These are phyloP conservation scores for Taenioides sp. DNA, from an alignment of 2,797 vertebrate genomes.

Conservation along the genomic window DNA sequence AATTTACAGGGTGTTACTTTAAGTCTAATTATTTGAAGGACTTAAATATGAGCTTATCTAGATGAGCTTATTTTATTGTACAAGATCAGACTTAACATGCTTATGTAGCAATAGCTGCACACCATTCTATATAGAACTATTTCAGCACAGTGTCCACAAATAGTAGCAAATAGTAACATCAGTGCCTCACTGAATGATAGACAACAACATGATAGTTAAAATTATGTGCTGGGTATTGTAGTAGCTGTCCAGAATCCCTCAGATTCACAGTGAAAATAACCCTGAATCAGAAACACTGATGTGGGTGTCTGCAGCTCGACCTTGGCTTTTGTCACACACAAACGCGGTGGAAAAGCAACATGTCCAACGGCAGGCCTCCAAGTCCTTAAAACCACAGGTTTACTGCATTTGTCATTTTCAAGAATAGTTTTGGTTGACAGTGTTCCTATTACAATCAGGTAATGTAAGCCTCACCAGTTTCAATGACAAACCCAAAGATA, in stretches of 20 bases:
- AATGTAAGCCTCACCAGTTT: constrained; percentile 13
- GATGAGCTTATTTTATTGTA: not conserved
- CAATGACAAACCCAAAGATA: constrained; percentile 50
- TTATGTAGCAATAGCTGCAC: too few relatives aligned
- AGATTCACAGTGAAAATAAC: constrained; percentile 52
- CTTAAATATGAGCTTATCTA: not conserved
- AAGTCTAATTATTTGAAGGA: not conserved
- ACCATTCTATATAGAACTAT: not conserved
- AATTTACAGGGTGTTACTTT: too few relatives aligned
- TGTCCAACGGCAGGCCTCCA: constrained; percentile 34
- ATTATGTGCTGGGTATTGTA: not conserved
- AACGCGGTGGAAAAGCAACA: constrained; percentile 52
- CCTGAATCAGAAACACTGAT: constrained; percentile 55
- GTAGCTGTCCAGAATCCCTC: constrained; percentile 42
- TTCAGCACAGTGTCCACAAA: not conserved
- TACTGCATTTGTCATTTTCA: constrained; percentile 2
- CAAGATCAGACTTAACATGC: not conserved
- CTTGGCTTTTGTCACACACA: constrained; percentile 80
- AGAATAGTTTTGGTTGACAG: constrained; percentile 15
- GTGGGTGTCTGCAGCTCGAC: constrained; percentile 77
- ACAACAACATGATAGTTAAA: not conserved
- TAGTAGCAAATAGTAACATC: not conserved
- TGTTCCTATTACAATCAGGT: constrained; percentile 35
- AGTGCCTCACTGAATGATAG: not conserved
- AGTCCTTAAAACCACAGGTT: constrained; percentile 6